Percentiles rank a stretch among this genome's conserved stretches.
Conservation (phyloP, 2,113 vertebrate genomes). For the Psophia crepitans region DNA sequence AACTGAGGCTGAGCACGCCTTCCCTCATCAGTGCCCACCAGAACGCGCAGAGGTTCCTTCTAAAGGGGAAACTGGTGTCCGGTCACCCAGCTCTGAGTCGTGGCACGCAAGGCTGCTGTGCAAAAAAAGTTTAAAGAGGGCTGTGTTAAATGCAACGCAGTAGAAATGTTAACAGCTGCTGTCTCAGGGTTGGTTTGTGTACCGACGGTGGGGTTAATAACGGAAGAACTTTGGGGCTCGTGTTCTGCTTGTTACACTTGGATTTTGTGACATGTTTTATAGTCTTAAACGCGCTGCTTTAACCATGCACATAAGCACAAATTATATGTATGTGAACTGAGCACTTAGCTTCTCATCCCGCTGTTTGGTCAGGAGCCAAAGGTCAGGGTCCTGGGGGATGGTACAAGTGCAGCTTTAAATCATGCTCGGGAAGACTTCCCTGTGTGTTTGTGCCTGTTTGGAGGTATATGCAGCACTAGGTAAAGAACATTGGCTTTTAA, state of each 20-base stretch:
- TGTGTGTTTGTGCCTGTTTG: neutral
- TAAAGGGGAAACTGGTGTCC: accelerated
- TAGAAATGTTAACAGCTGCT: neutral
- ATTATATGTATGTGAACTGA: neutral
- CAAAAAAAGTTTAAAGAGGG: neutral
- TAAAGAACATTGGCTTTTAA: neutral
- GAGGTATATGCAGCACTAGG: neutral
- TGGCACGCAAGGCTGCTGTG: accelerated
- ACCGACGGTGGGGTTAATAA: neutral
- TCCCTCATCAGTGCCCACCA: neutral
- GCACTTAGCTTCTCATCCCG: neutral
- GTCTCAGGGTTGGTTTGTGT: neutral
- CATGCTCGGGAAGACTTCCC: neutral
- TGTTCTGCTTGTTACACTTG: neutral
- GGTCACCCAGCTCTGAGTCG: neutral
- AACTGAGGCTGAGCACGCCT: neutral
- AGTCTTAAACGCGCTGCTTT: neutral
- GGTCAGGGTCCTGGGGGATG: neutral
- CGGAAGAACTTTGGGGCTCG: neutral
- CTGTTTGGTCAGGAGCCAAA: neutral
- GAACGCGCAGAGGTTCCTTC: neutral
- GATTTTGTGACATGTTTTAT: neutral
- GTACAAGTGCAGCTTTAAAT: neutral
- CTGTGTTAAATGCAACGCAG: neutral
- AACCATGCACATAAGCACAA: neutral